These are phyloP conservation scores for Artibeus jamaicensis DNA, from an alignment of 2,797 vertebrate genomes.

Conservation along the genomic window DNA sequence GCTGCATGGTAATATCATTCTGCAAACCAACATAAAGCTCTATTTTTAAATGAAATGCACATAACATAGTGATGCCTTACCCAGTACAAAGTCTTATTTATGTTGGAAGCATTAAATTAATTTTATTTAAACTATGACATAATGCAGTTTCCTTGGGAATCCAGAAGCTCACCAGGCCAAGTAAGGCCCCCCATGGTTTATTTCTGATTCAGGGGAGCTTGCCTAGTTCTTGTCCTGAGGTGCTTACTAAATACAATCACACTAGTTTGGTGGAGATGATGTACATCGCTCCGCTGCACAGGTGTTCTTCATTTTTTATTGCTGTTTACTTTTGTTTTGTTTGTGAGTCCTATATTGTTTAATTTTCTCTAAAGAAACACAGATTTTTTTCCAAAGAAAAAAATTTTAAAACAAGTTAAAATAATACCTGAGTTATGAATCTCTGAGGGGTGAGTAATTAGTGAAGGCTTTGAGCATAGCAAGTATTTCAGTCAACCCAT, in stretches of 20 bases:
- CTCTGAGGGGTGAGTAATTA: neutral
- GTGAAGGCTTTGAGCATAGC: neutral
- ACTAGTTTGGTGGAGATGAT: neutral
- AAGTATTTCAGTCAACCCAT: neutral
- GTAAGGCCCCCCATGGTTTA: neutral
- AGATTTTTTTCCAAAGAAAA: neutral
- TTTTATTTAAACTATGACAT: constrained; percentile 34
- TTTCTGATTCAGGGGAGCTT: neutral
- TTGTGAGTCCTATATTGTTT: neutral
- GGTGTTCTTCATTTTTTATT: neutral
- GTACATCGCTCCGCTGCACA: neutral
- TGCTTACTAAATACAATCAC: constrained; percentile 3
- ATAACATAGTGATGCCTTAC: neutral
- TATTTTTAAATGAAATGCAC: neutral
- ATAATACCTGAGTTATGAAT: neutral
- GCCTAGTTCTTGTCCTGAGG: neutral
- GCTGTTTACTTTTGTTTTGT: neutral
- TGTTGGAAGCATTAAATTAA: neutral
- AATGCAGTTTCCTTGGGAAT: constrained; percentile 56
- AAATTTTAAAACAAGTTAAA: neutral
- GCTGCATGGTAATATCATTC: neutral
- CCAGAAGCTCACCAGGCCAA: neutral
- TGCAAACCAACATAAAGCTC: neutral
- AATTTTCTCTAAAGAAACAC: neutral
- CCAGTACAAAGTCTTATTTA: neutral